These are phyloP conservation scores for Procavia capensis DNA, from an alignment of 2,113 vertebrate genomes.

Conservation along the genomic window DNA sequence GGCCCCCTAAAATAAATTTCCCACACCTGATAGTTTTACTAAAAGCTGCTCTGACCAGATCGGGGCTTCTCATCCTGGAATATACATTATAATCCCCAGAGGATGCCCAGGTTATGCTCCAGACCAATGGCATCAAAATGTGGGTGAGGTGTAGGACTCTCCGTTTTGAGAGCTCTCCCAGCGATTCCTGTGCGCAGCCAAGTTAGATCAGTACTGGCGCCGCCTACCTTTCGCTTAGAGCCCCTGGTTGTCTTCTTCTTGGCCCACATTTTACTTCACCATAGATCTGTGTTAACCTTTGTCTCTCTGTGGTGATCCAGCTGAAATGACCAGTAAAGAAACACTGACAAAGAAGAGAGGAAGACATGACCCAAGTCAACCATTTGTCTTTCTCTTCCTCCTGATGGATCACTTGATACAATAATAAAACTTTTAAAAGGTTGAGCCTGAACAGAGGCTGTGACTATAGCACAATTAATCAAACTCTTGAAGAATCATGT, in stretches of 20 bases:
- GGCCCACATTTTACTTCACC: neutral
- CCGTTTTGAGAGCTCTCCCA: neutral
- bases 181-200: neutral
- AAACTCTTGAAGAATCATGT: conserved; percentile 81
- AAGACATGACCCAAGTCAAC: conserved; percentile 41
- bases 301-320: neutral
- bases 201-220: too few species aligned
- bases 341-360: conserved; percentile 18
- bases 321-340: neutral
- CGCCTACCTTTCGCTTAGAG: neutral
- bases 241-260: neutral
- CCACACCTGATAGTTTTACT: neutral
- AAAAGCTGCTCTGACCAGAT: neutral
- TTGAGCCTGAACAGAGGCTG: conserved; percentile 84
- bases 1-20: neutral
- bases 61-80: neutral
- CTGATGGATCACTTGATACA: conserved; percentile 85
- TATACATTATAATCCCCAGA: neutral
- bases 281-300: neutral
- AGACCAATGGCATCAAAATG: neutral
- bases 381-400: conserved; percentile 76
- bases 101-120: neutral
- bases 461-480: conserved; percentile 84
- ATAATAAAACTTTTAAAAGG: conserved; percentile 86
- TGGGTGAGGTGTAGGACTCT: neutral